phyloP scores from a whole-genome alignment of 37 sponge, comb jelly and placozoan genomes.

The Halichondria panicea region DNA sequence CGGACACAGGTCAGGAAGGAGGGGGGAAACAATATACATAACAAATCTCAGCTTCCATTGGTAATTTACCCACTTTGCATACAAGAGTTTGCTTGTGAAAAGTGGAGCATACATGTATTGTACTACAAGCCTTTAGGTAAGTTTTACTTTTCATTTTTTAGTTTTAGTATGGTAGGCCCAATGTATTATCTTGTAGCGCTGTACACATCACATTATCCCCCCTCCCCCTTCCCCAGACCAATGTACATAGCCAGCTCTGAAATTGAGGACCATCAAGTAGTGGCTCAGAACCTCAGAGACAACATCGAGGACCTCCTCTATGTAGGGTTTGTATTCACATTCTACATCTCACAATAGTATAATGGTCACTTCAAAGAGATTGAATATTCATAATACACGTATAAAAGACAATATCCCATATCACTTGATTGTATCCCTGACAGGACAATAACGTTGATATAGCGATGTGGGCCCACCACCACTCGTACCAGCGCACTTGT shows the following conservation, averaged over 20 bases:
- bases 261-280: constrained; percentile 9
- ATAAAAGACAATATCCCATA: neutral
- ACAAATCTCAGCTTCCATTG: neutral
- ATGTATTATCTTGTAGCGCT: neutral
- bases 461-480: constrained; percentile 78
- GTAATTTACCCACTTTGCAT: neutral
- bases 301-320: constrained; percentile 54
- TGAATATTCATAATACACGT: neutral
- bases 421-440: neutral
- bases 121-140: neutral
- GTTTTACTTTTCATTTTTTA: neutral
- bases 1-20: constrained; percentile 67
- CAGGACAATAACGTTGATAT: constrained; percentile 67
- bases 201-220: neutral
- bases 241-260: constrained; percentile 76
- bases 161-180: neutral
- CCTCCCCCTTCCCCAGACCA: constrained; percentile 37
- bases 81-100: neutral
- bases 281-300: constrained; percentile 36
- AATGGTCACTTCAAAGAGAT: neutral
- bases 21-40: neutral
- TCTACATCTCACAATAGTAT: neutral
- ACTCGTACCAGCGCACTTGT: constrained; percentile 82
- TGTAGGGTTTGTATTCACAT: constrained; percentile 24
- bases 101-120: neutral